Conservation (phyloP, 2,797 vertebrate species). For the Sebastes diaconus region DNA sequence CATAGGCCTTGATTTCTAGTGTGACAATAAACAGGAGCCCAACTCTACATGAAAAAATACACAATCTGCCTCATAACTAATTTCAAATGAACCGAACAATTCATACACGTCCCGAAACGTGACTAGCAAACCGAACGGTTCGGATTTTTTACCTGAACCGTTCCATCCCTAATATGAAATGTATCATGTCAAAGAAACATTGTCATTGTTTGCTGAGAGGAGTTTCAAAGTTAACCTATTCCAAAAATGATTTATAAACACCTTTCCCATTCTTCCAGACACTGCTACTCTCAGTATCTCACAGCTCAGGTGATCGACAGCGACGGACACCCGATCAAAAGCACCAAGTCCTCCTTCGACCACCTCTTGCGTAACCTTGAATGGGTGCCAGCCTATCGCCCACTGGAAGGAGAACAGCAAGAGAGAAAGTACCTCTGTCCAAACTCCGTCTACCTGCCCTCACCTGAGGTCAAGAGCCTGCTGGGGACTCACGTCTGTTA, state of each 20-base stretch:
- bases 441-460: constrained; percentile 74
- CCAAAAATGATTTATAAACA: not conserved
- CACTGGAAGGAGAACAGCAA: constrained; percentile 16
- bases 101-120: no score
- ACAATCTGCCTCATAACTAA: no score
- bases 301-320: constrained; percentile 73
- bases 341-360: constrained; percentile 79
- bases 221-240: not conserved
- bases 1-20: no score
- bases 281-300: constrained; percentile 81
- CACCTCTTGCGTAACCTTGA: constrained; percentile 68
- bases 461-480: constrained; percentile 62
- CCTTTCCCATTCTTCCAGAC: constrained; percentile 64
- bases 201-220: not conserved
- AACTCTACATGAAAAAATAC: no score
- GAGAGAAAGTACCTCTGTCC: constrained; percentile 70
- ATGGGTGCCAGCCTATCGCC: constrained; percentile 78
- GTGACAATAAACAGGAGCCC: no score
- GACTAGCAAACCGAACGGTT: no score
- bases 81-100: no score
- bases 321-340: constrained; percentile 58
- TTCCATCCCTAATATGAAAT: no score
- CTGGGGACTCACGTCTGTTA: constrained; percentile 81
- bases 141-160: no score
- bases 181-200: not conserved